phyloP scores from a whole-genome alignment of 2,797 vertebrate species.

The Lepidocolaptes lacrymiger region DNA sequence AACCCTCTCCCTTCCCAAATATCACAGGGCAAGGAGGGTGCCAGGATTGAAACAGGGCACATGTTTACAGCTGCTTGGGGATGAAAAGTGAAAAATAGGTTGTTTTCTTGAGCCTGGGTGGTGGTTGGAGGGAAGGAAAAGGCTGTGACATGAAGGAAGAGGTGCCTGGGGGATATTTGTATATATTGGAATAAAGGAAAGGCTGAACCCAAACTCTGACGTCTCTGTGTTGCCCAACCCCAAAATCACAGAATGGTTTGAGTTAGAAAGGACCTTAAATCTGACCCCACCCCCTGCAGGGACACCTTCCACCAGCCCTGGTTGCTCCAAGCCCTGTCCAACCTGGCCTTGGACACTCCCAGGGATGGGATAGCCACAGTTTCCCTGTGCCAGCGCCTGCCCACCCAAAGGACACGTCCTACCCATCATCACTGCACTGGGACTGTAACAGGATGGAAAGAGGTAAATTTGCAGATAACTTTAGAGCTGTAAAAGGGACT shows the following conservation, averaged over 20 bases:
- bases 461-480: neutral
- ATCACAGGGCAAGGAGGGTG: neutral
- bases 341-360: neutral
- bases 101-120: neutral
- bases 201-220: neutral
- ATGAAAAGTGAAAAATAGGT: fast-evolving
- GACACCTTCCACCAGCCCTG: neutral
- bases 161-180: neutral
- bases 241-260: neutral
- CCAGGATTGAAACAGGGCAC: neutral
- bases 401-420: neutral
- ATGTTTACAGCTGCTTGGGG: neutral
- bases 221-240: neutral
- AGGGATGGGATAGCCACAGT: neutral
- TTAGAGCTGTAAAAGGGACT: neutral
- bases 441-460: neutral
- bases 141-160: neutral
- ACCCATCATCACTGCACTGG: fast-evolving
- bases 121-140: fast-evolving
- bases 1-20: neutral
- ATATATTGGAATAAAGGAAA: fast-evolving
- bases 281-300: neutral
- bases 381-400: neutral
- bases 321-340: neutral
- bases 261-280: neutral